Conservation (phyloP, 2,113 vertebrate species). For the Aythya baeri region DNA sequence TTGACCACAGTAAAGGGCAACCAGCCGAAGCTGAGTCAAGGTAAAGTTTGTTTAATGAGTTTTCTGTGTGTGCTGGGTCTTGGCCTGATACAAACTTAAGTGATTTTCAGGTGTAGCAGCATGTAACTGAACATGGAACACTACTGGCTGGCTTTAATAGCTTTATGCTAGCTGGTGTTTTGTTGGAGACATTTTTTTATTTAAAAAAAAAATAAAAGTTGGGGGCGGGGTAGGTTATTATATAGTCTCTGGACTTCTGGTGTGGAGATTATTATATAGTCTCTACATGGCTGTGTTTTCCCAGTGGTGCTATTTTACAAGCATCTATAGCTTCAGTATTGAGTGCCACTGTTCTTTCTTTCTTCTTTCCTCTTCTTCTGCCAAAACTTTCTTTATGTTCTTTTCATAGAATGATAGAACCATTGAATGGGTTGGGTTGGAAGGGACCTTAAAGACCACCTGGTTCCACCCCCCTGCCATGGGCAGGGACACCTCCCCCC, state of each 20-base stretch:
- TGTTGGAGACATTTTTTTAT: background rate
- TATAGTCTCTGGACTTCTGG: no score
- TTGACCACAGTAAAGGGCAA: slow-evolving; percentile 91
- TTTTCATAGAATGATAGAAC: no score
- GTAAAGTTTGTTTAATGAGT: slow-evolving; percentile 14
- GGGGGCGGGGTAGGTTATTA: background rate
- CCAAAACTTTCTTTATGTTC: background rate
- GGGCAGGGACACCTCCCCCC: no score
- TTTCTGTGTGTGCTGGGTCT: background rate
- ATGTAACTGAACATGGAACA: background rate
- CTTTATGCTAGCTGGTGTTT: background rate
- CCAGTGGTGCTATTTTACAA: background rate
- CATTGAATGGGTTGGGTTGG: no score
- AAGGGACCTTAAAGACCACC: no score
- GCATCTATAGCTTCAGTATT: background rate
- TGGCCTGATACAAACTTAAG: background rate
- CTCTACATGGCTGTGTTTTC: background rate
- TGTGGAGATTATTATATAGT: background rate
- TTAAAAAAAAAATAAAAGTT: background rate
- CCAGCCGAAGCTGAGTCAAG: slow-evolving; percentile 83
- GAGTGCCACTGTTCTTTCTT: background rate
- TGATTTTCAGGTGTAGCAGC: background rate
- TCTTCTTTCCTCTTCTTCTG: background rate
- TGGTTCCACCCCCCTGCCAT: no score
- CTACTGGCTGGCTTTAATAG: background rate